Conservation (phyloP, 2,888 invertebrate genomes). For the Megamerina dolium region DNA sequence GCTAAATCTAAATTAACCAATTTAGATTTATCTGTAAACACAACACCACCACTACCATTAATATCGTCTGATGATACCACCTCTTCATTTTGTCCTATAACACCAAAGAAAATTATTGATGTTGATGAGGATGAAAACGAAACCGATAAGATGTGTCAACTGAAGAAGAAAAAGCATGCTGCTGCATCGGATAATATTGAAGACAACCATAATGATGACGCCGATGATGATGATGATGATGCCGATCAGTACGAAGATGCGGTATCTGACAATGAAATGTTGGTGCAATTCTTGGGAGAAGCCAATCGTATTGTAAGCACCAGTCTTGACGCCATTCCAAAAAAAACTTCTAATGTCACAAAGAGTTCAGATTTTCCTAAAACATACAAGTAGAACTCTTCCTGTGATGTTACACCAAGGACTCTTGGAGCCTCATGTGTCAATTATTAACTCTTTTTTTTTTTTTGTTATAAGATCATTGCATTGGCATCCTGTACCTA, state of each 20-base stretch:
- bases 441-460: no score
- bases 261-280: constrained; percentile 35
- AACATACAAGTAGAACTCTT: no score
- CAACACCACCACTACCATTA: not conserved
- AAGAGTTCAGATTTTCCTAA: no score
- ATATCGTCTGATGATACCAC: not conserved
- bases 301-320: constrained; percentile 42
- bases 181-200: constrained; percentile 1
- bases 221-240: constrained; percentile 21
- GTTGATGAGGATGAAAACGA: constrained; percentile 9
- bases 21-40: constrained; percentile 1
- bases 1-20: no score
- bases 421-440: no score
- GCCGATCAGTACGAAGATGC: constrained; percentile 24
- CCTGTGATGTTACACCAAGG: no score
- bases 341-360: no score
- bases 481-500: no score
- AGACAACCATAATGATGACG: constrained; percentile 18
- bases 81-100: constrained; percentile 25
- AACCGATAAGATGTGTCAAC: not conserved
- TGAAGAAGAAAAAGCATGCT: not conserved
- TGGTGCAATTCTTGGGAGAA: constrained; percentile 42
- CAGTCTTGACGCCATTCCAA: no score
- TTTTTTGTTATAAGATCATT: no score
- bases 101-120: constrained; percentile 24